Percentiles rank a stretch among this genome's conserved stretches.
These are phyloP conservation scores for Diachasmimorpha longicaudata DNA, from an alignment of 1,140 invertebrate species.

Conservation along the genomic window DNA sequence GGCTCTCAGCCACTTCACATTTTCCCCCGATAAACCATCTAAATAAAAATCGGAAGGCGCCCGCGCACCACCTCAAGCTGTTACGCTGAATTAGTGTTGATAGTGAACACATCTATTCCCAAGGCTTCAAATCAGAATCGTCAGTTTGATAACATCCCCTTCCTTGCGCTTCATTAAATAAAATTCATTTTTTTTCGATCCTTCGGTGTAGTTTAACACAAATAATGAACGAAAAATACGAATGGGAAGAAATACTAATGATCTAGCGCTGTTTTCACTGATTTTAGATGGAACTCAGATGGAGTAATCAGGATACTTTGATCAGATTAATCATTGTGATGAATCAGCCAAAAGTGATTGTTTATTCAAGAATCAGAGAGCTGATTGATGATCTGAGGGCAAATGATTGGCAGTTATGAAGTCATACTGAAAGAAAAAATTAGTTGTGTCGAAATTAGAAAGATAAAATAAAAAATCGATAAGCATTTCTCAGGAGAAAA, in stretches of 20 bases:
- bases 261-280: not conserved
- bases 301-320: not conserved
- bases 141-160: not conserved
- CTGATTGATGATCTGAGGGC: too few relatives aligned
- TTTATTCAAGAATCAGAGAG: too few relatives aligned
- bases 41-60: constrained; percentile 25
- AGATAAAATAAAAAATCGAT: too few relatives aligned
- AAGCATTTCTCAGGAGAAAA: too few relatives aligned
- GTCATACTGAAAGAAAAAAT: too few relatives aligned
- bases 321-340: not conserved
- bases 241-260: not conserved
- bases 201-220: not conserved
- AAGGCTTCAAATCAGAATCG: not conserved
- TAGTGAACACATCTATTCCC: not conserved
- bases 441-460: too few relatives aligned
- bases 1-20: constrained; percentile 22
- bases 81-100: constrained; percentile 9
- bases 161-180: not conserved
- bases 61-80: not conserved
- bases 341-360: too few relatives aligned
- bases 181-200: not conserved
- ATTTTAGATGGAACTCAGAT: not conserved
- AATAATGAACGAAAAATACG: not conserved
- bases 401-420: too few relatives aligned
- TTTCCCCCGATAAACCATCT: not conserved